Evolutionary conservation across 1,140 invertebrate genomes (phyloP).

Genomic region (Schlechtendalia chinensis): DNA sequence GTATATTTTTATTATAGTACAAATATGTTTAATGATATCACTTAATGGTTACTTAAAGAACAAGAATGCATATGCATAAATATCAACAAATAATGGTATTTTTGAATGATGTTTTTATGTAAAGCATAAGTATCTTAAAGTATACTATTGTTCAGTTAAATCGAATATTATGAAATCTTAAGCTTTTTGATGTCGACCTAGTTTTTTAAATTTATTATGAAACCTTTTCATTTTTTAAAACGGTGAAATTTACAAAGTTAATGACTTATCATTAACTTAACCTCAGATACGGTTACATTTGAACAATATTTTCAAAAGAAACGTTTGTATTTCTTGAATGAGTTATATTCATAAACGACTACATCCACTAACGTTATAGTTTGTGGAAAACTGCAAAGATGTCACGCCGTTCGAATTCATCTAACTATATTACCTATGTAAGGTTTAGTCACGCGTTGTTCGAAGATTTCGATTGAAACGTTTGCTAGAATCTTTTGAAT

Average conservation of each 20-base stretch:
- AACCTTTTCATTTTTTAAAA: neutral
- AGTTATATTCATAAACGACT: neutral
- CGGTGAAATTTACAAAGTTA: neutral
- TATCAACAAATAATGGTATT: too few species aligned
- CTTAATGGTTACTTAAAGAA: too few species aligned
- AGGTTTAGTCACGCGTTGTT: neutral
- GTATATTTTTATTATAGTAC: too few species aligned
- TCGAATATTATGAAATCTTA: neutral
- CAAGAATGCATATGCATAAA: too few species aligned
- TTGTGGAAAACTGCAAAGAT: neutral
- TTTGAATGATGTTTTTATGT: too few species aligned
- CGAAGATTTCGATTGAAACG: neutral
- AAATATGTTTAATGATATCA: too few species aligned
- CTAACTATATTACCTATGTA: neutral
- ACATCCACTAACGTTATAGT: neutral
- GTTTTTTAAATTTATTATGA: constrained; percentile 7
- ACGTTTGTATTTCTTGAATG: neutral
- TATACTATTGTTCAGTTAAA: constrained; percentile 5
- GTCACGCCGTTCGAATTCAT: neutral
- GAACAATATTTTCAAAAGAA: neutral
- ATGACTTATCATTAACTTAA: too few species aligned
- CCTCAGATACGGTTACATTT: neutral
- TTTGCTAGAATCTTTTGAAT: neutral
- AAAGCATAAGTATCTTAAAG: constrained; percentile 1
- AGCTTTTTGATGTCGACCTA: neutral